Conservation (phyloP, 2,113 vertebrate species). For the western clawed frog (Xenopus tropicalis) region UCB_Xtro_10.0 CM004450.2:55289501-55290000, state of each 20-base stretch:
- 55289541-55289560: no score
- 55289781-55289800: conserved; percentile 62
- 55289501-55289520: no score
- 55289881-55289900: conserved; percentile 70
- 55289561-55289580: no score
- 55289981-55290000: conserved; percentile 75
- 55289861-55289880: conserved; percentile 71
- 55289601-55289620: no score
- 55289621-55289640: no score
- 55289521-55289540: no score
- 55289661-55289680: conserved; percentile 28
- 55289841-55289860: conserved; percentile 73
- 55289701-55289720: conserved; percentile 62
- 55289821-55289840: conserved; percentile 66
- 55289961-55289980: conserved; percentile 59
- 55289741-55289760: conserved; percentile 67
- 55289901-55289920: conserved; percentile 67
- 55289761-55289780: conserved; percentile 69
- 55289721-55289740: conserved; percentile 57
- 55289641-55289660: conserved; percentile 36
- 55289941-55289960: conserved; percentile 56
- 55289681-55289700: conserved; percentile 56
- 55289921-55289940: conserved; percentile 60
- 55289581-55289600: no score
- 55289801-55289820: conserved; percentile 64